Base-by-base conservation (phyloP, 1,140 invertebrate species). In the Pseudachorutes palmiensis region DNA sequence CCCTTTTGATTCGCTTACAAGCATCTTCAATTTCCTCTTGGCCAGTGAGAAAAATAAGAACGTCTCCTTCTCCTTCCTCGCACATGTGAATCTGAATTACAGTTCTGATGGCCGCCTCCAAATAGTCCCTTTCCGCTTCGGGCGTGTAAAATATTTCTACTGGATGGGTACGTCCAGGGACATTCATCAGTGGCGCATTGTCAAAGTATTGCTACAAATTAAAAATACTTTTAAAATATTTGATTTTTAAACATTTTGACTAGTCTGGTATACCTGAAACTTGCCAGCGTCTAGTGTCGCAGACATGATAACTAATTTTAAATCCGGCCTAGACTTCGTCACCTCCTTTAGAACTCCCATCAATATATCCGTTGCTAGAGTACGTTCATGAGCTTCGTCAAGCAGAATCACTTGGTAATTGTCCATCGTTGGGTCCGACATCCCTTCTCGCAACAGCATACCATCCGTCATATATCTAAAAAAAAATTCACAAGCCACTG, bases 61-160 rank as follows among this genome's bases (percentile, higher is more conserved):
- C 86, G 80, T 99, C 96, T 22, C 97, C 97, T 16, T 85, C 85
- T 16, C 88, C 87, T 76, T 98, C 94, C 80, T 99, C 97, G 79
- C 96, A 98, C 84, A 99, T 92, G 77, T 99, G 97, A 67, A 99
- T 99, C 79, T 99, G 97, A 67, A 98, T 90, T 0, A 99, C 97
- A 1, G 97, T 99, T 72, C 96, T 83, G 74, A 99, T 98, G 0
- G 97, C 94, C 1, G 97, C 97, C 81, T 99, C 97, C 45, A 99
- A 79, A 78, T 99, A 99, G 77, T 99, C 97, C 32, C 93, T 81
- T 81, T 99, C 97, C 0, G 97, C 95, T 78, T 99, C 95, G 0
- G 94, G 96, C 0, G 97, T 99, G 78, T 99, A 99, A 79, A 98
- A 99, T 70, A 99, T 99, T 81, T 98, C 95, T 1, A 98, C 95